Conservation (phyloP, 2,888 invertebrate species). For the Cephalotes varians region DNA sequence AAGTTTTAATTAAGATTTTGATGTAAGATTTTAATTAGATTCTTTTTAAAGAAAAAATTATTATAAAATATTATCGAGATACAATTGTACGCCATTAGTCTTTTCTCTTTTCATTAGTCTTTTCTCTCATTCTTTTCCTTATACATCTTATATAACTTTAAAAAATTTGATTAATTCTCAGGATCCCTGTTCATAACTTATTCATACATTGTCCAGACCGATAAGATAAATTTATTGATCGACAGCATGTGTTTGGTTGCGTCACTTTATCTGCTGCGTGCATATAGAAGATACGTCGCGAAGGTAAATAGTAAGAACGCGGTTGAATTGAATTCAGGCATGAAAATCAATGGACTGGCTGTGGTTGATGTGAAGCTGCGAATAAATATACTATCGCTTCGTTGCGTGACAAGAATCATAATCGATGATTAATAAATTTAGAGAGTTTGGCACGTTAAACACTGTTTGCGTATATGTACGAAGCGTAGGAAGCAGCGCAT, state of each 20-base stretch:
- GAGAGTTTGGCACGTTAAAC: conserved; percentile 5
- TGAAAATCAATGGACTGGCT: conserved; percentile 46
- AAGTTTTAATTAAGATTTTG: conserved; percentile 24
- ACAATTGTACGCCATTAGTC: neutral
- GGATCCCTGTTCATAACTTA: conserved; percentile 22
- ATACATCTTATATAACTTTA: neutral
- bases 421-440: conserved; percentile 24
- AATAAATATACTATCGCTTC: conserved; percentile 6
- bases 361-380: conserved; percentile 2
- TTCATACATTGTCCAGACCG: conserved; percentile 32
- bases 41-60: neutral
- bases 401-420: conserved; percentile 6
- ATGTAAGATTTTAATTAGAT: conserved; percentile 9
- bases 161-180: conserved; percentile 15
- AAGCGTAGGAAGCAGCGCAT: neutral
- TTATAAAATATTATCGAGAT: neutral
- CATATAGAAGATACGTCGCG: neutral
- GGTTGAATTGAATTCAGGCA: conserved; percentile 45
- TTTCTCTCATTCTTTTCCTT: neutral
- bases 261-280: conserved; percentile 47
- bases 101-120: neutral
- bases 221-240: conserved; percentile 56
- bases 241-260: conserved; percentile 56
- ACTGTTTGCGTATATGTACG: neutral
- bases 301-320: conserved; percentile 54